Conservation (phyloP, 92 coral and sea anemone genomes). For the Desmophyllum pertusum region DNA sequence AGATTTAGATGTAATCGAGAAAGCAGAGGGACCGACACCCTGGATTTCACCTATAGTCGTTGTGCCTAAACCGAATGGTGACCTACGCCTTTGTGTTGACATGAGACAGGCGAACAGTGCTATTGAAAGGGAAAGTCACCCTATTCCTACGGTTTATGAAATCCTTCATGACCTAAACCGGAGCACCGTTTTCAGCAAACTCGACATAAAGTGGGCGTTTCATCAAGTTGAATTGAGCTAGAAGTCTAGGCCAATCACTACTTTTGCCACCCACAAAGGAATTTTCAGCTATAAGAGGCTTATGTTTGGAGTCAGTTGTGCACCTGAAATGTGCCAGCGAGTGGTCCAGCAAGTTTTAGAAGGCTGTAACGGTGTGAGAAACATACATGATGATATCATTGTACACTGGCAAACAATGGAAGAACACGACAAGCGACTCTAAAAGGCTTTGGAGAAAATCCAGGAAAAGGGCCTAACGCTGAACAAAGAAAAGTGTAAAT, state of each 20-base stretch:
- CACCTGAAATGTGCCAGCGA: slow-evolving; percentile 2
- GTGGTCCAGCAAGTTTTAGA: slow-evolving; percentile 46
- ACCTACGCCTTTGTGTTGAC: neutral
- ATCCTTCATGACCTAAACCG: neutral
- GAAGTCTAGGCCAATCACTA: too few species aligned
- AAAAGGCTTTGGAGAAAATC: slow-evolving; percentile 49
- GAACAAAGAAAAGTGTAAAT: too few species aligned
- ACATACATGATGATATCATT: slow-evolving; percentile 61
- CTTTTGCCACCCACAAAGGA: too few species aligned
- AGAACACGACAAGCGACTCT: too few species aligned
- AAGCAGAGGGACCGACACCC: slow-evolving; percentile 19
- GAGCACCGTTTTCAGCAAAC: neutral
- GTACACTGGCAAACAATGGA: slow-evolving; percentile 57
- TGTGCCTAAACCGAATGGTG: slow-evolving; percentile 2
- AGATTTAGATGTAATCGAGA: slow-evolving; percentile 14
- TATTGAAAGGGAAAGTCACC: neutral
- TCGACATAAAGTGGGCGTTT: neutral
- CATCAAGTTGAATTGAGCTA: too few species aligned
- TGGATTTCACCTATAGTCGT: slow-evolving; percentile 5
- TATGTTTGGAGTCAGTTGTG: too few species aligned
- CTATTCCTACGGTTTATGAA: neutral
- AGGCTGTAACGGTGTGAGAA: slow-evolving; percentile 60
- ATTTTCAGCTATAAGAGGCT: neutral
- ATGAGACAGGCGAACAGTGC: slow-evolving; percentile 21
- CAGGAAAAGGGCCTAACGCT: slow-evolving; percentile 1